Conservation (phyloP, 1,140 invertebrate genomes). For the Diorhabda sublineata region DNA sequence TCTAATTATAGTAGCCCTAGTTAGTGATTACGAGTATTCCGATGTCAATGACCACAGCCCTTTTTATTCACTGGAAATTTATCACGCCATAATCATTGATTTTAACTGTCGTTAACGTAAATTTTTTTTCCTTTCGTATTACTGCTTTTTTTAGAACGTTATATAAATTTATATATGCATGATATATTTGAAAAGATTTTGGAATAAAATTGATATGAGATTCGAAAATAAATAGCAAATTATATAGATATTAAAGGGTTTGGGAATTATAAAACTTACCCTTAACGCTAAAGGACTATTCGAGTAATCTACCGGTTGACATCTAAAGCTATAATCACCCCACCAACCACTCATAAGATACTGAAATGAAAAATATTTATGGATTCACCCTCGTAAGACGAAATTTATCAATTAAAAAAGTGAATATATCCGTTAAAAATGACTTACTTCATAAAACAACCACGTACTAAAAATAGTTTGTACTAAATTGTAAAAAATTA, state of each 20-base stretch:
- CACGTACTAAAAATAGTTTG: constrained; percentile 87
- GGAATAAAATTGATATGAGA: too few relatives aligned
- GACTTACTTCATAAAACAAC: constrained; percentile 85
- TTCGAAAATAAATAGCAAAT: too few relatives aligned
- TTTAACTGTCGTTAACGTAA: too few relatives aligned
- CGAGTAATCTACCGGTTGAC: constrained; percentile 92
- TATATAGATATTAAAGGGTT: constrained; percentile 25
- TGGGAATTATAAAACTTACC: constrained; percentile 58
- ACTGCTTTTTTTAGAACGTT: too few relatives aligned
- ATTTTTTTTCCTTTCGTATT: too few relatives aligned
- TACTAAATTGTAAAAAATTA: constrained; percentile 84
- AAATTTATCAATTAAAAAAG: background rate
- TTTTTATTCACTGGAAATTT: too few relatives aligned
- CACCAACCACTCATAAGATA: constrained; percentile 82
- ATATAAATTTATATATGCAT: too few relatives aligned
- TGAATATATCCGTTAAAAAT: background rate
- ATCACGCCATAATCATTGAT: too few relatives aligned
- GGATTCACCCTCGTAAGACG: background rate
- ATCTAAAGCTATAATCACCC: constrained; percentile 84
- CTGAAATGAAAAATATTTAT: constrained; percentile 51
- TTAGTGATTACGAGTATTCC: too few relatives aligned
- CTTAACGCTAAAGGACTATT: constrained; percentile 75
- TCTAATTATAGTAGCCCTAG: too few relatives aligned
- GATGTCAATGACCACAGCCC: too few relatives aligned
- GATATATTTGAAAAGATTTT: too few relatives aligned